These are phyloP conservation scores for Hylaea fasciaria DNA, from an alignment of 2,888 invertebrate species.

Conservation along the genomic window DNA sequence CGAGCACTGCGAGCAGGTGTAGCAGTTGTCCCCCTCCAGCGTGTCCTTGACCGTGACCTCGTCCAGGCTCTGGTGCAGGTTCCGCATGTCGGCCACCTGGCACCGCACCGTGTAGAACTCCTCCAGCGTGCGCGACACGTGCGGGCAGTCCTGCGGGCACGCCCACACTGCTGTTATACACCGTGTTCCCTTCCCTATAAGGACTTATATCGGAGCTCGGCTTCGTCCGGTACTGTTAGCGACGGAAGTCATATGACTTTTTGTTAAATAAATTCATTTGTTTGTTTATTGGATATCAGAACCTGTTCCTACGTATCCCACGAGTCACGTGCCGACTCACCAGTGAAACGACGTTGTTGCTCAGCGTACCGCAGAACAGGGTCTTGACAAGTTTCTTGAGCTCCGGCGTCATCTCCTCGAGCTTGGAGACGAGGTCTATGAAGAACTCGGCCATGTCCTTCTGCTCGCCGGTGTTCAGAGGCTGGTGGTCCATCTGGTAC, in stretches of 20 bases:
- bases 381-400: slow-evolving; percentile 95
- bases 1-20: slow-evolving; percentile 97
- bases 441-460: slow-evolving; percentile 99
- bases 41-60: slow-evolving; percentile 99
- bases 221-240: too few relatives aligned
- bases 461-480: slow-evolving; percentile 97
- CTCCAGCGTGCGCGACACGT: slow-evolving; percentile 96
- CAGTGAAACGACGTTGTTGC: slow-evolving; percentile 97
- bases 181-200: too few relatives aligned
- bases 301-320: too few relatives aligned
- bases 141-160: slow-evolving; percentile 91
- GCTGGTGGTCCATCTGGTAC: slow-evolving; percentile 98
- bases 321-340: slow-evolving; percentile 72
- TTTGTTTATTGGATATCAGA: too few relatives aligned
- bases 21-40: slow-evolving; percentile 98
- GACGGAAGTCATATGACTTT: too few relatives aligned
- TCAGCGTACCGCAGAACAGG: slow-evolving; percentile 96
- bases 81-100: slow-evolving; percentile 98
- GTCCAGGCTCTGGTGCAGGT: slow-evolving; percentile 96
- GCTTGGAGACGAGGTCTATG: slow-evolving; percentile 97
- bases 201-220: too few relatives aligned
- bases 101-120: slow-evolving; percentile 98
- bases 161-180: too few relatives aligned
- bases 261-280: too few relatives aligned
- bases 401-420: slow-evolving; percentile 97